A percentile compares a stretch with the other conserved stretches of the same genome.
Conservation (phyloP, 2,113 vertebrate genomes). For the Leptocoma aspasia region DNA sequence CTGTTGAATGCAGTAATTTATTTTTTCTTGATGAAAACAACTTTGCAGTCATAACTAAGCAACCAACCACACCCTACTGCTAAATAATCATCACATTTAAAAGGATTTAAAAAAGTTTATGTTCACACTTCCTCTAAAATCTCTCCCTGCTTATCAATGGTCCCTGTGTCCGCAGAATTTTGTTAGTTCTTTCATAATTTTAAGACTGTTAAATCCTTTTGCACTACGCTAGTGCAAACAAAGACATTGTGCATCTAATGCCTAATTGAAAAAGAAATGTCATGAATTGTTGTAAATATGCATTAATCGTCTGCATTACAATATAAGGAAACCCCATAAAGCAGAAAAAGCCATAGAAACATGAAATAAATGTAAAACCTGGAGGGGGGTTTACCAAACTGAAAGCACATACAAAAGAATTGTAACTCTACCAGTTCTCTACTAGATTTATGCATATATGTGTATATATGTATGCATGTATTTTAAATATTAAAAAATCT, state of each 20-base stretch:
- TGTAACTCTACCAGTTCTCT: background rate
- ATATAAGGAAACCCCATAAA: background rate
- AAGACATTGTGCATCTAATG: background rate
- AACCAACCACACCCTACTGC: background rate
- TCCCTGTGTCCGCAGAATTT: background rate
- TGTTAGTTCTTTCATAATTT: background rate
- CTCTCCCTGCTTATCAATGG: background rate
- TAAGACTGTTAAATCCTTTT: background rate
- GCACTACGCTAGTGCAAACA: background rate
- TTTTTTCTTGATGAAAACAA: background rate
- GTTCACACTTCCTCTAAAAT: background rate
- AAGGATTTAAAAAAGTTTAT: rapidly evolving
- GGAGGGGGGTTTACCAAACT: background rate
- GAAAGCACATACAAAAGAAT: background rate
- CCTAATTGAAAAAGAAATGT: background rate
- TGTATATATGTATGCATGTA: background rate
- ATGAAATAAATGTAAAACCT: background rate
- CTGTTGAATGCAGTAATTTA: background rate
- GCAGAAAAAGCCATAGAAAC: background rate
- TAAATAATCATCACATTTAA: background rate
- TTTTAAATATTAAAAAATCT: background rate
- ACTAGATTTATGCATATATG: background rate
- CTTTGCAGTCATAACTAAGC: background rate
- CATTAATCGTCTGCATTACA: background rate
- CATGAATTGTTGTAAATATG: background rate